A percentile compares a stretch with the other conserved stretches of the same genome.
Evolutionary conservation across 2,797 vertebrate genomes (phyloP).

Genomic region (Calcarius lapponicus): DNA sequence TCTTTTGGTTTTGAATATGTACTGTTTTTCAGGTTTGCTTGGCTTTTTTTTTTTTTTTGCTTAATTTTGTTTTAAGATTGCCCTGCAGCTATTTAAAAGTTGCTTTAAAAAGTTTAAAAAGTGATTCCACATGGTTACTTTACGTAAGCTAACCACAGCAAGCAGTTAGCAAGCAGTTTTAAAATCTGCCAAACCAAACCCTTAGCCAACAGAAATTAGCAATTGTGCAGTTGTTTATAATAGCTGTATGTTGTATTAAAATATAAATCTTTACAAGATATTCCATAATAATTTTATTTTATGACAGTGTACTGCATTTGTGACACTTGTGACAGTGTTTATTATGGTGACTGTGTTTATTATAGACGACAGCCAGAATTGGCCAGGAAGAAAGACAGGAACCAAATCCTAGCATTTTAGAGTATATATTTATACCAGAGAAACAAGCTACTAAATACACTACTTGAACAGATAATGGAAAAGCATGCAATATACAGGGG

Average conservation of each 20-base stretch:
- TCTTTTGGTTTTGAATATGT: background rate
- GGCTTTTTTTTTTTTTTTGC: background rate
- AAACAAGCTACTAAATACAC: background rate
- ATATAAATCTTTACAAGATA: background rate
- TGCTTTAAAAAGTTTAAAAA: conserved; percentile 6
- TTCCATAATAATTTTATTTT: background rate
- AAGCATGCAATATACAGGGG: background rate
- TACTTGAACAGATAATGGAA: background rate
- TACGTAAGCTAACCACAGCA: background rate
- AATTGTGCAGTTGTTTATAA: background rate
- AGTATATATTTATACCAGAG: background rate
- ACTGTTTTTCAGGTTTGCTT: background rate
- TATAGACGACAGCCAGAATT: background rate
- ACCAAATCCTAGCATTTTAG: background rate
- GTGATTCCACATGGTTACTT: background rate
- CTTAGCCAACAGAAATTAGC: background rate
- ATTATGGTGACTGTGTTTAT: background rate
- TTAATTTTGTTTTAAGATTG: background rate
- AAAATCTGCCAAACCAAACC: background rate
- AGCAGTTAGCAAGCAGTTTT: background rate
- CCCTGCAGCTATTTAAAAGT: background rate
- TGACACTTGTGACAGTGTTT: background rate
- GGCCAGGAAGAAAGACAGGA: background rate
- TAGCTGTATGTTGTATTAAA: background rate
- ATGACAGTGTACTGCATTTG: background rate